These are phyloP conservation scores for Cephus runcator DNA, from an alignment of 2,888 invertebrate species.

Conservation along the genomic window DNA sequence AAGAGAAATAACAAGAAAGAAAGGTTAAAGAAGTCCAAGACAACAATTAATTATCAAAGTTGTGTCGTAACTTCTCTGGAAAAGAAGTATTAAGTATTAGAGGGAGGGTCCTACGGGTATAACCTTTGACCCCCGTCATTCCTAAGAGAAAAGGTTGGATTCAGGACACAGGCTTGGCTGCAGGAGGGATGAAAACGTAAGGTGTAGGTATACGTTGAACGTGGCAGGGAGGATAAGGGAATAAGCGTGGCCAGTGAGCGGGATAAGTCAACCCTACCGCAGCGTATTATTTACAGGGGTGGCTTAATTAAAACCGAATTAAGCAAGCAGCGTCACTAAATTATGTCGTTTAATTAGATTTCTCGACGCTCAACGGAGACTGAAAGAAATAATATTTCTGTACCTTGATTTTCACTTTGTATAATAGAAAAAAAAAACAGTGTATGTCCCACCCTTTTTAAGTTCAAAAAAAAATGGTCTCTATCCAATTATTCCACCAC, in stretches of 20 bases:
- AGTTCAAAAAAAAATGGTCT: no score
- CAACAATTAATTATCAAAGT: slow-evolving; percentile 5
- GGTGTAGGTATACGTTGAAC: background rate
- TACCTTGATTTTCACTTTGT: background rate
- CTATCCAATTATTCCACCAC: background rate
- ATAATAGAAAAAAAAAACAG: background rate
- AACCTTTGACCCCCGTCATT: background rate
- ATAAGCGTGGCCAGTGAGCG: background rate
- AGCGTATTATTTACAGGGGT: slow-evolving; percentile 8
- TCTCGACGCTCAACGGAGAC: background rate
- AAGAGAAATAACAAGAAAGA: background rate
- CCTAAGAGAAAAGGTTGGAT: background rate
- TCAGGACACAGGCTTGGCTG: background rate
- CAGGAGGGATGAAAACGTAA: background rate
- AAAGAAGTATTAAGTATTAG: background rate
- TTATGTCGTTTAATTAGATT: background rate
- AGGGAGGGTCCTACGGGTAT: background rate
- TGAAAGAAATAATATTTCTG: background rate
- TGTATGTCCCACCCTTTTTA: background rate
- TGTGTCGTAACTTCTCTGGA: background rate
- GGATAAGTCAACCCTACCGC: background rate
- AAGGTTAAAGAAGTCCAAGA: background rate
- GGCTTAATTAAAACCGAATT: slow-evolving; percentile 8
- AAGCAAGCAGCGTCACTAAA: background rate
- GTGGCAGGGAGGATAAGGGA: background rate